Evolutionary conservation across 2,888 invertebrate species (phyloP), one percentile per base, ranked within the genome.

Genomic region (Serripes groenlandicus): DNA sequence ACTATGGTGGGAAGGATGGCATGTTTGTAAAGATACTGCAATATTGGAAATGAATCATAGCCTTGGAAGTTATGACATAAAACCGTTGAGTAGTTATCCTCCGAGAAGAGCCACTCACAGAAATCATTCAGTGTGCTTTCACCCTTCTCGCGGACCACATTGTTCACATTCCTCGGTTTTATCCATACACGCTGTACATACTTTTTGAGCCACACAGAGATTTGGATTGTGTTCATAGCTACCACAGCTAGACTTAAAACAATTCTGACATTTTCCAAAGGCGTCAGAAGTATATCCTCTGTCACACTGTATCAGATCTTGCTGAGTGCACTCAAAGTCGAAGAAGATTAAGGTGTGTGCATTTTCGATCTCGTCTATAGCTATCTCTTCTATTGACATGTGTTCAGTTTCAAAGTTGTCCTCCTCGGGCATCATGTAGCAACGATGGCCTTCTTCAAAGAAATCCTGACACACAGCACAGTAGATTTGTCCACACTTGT

Each of bases 21-120:
- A 49, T 83, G 75, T 26, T 74, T 37, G 37, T 81, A 81, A 5
- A 86, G 75, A 35, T 79, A 86, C 30, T 76, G 69, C 9, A 83
- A 70, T 15, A 86, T 76, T 18, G 86, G 86, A 37, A 74, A 83
- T 1, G 81, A 81, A 34, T 81, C 75, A 49, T 81, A 81, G 0
- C 76, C 76, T 42, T 81, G 72, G 35, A 76, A 81, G 35, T 81
- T 81, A 18, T 81, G 75, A 34, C 75, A 81, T 30, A 81, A 9
- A 11, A 75, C 73, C 32, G 62, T 78, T 1, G 66, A 18, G 11
- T 23, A 68, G 69, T 76, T 76, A 4, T 58, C 73, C 60, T 76
- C 76, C 30, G 81, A 76, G 69, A 77, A 77, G 1, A 81, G n/a
- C 71, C 75, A 80, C 23, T 52, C 18, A 21, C 80, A 64, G n/a